Evolutionary conservation across 1,140 invertebrate species (phyloP).

Genomic region (Homarus americanus): DNA sequence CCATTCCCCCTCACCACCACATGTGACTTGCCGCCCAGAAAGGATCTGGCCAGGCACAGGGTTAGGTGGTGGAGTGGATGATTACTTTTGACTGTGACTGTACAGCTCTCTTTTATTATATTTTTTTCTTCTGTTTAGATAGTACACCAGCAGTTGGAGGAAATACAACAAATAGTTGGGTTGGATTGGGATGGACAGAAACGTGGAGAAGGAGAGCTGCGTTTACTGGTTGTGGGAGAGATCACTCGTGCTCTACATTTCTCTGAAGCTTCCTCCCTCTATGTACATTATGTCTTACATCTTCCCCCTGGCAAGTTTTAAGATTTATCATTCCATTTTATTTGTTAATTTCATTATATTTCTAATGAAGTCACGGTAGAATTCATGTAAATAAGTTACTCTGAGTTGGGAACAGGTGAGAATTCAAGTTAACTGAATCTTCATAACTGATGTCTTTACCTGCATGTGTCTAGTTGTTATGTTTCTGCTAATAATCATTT

Average conservation of each 20-base stretch:
- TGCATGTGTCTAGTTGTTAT: too few species aligned
- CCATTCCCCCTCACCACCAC: too few species aligned
- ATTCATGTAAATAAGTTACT: too few species aligned
- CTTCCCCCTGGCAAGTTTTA: conserved; percentile 41
- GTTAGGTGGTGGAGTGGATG: background rate
- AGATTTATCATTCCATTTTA: background rate
- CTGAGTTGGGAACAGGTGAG: too few species aligned
- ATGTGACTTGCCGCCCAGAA: too few species aligned
- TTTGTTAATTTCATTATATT: background rate
- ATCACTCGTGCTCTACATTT: conserved; percentile 52
- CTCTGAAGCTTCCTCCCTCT: conserved; percentile 25
- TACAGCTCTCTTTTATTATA: too few species aligned
- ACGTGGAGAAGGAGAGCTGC: conserved; percentile 29
- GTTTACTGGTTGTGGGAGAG: conserved; percentile 40
- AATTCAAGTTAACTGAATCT: too few species aligned
- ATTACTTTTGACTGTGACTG: too few species aligned
- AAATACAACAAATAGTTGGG: conserved; percentile 41
- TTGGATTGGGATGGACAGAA: conserved; percentile 29
- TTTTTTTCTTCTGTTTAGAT: conserved; percentile 20
- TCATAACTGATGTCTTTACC: too few species aligned
- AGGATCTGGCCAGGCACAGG: too few species aligned
- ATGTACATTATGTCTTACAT: conserved; percentile 51
- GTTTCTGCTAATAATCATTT: too few species aligned
- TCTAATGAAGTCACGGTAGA: too few species aligned
- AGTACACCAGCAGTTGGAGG: conserved; percentile 40